Evolutionary conservation across 2,113 vertebrate species (phyloP).

Genomic region (Platichthys stellatus): DNA sequence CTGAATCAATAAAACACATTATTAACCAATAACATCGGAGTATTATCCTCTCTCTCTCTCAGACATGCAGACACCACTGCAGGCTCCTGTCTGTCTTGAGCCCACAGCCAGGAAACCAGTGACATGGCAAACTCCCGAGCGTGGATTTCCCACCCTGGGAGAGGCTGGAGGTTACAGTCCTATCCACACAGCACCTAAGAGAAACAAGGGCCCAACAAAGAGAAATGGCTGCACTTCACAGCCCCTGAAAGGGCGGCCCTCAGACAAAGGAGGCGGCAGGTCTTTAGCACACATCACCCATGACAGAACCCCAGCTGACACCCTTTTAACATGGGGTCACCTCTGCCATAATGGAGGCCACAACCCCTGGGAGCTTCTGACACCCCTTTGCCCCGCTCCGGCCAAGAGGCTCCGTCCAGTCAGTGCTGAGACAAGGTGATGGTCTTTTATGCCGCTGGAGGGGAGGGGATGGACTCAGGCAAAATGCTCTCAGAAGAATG

Average conservation of each 20-base stretch:
- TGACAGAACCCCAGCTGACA: conserved; percentile 83
- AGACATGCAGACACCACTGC: conserved; percentile 69
- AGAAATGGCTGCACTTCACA: conserved; percentile 72
- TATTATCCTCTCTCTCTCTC: conserved; percentile 22
- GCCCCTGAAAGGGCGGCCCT: conserved; percentile 62
- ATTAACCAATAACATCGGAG: conserved; percentile 17
- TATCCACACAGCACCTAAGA: conserved; percentile 47
- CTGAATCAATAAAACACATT: conserved; percentile 17
- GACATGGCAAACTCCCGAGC: conserved; percentile 53
- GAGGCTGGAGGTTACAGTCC: conserved; percentile 64
- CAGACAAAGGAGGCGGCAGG: conserved; percentile 81
- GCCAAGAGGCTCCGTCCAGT: conserved; percentile 42
- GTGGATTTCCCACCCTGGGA: conserved; percentile 63
- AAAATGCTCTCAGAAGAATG: conserved; percentile 29
- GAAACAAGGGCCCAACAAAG: conserved; percentile 67
- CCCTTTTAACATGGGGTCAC: conserved; percentile 83
- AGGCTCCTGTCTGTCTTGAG: conserved; percentile 60
- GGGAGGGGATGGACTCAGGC: neutral
- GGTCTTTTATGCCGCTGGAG: conserved; percentile 12
- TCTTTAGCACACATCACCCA: conserved; percentile 79
- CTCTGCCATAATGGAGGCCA: conserved; percentile 76
- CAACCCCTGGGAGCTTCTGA: conserved; percentile 76
- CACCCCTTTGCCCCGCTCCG: conserved; percentile 66
- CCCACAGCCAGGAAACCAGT: conserved; percentile 49
- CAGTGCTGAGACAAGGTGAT: conserved; percentile 32